Evolutionary conservation across 1,140 invertebrate genomes (phyloP), one percentile per base, ranked within the genome.

Genomic region (Ostrea edulis): DNA sequence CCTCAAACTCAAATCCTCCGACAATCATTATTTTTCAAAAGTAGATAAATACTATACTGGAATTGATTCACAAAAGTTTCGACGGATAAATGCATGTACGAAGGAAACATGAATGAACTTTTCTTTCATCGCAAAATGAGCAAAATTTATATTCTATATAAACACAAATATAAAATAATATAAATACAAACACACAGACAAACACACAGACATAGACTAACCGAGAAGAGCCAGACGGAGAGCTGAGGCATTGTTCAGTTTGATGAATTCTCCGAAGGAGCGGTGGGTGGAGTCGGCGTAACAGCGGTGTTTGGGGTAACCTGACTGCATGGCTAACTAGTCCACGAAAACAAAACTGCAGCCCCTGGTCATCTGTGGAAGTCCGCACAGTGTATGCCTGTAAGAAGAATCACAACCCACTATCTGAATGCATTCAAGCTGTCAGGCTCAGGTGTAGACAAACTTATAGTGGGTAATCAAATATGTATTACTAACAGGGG

Each of bases 251-350:
- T 77, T 77, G 68, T 77, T 25, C 12, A 77, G 68, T 77, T 77
- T 77, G 68, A 77, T 77, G 68, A 77, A 77, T 35, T 77, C 68
- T 25, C 25, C 68, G 29, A 77, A 77, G 8, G 68, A 77, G 25
- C 68, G 68, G 12, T 77, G 68, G 25, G 68, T 77, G 68, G 29
- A 77, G 17, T 77, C 68, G 68, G 68, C 68, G 68, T 77, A 77
- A 35, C 68, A 77, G 25, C 25, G 68, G 9, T 77, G 68, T 25
- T 77, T 77, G 25, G 68, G 25, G 68, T 77, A 77, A 8, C 68
- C 68, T 14, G 68, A 77, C 25, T 77, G 68, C 68, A 77, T 77
- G 25, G 12, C 68, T 77, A 9, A 35, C 68, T 77, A 25, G 25
- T 29, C 68, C 68, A 29, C 68, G 11, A 77, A 77, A 25, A 77